Percentiles rank a stretch among this genome's conserved stretches.
phyloP scores from a whole-genome alignment of 2,888 invertebrate species.

The Dinocampus coccinellae region DNA sequence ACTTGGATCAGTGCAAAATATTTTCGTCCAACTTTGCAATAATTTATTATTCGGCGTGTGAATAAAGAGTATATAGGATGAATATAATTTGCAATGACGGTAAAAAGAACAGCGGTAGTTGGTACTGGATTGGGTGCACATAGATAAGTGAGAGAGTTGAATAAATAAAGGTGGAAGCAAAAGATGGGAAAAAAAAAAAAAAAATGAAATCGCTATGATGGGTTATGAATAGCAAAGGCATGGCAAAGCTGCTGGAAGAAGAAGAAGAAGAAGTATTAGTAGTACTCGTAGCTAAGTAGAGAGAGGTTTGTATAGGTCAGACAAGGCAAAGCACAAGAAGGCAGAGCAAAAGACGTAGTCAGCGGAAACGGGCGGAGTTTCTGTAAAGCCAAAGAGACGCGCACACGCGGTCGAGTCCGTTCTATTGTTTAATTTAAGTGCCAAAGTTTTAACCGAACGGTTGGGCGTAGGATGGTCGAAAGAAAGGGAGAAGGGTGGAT shows the following conservation, averaged over 20 bases:
- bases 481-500: no score
- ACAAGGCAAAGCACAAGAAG: conserved; percentile 26
- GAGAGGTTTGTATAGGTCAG: conserved; percentile 11
- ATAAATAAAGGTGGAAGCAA: conserved; percentile 7
- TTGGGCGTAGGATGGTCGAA: not conserved
- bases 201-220: not conserved
- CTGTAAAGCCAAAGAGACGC: conserved; percentile 33
- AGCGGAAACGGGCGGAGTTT: conserved; percentile 35
- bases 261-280: conserved; percentile 2
- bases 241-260: not conserved
- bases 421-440: conserved; percentile 68
- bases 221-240: conserved; percentile 7
- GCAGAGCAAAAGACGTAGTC: conserved; percentile 38
- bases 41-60: not conserved
- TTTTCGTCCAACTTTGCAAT: not conserved
- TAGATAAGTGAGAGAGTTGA: not conserved
- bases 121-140: not conserved
- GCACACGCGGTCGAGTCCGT: conserved; percentile 49
- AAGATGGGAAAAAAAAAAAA: not conserved
- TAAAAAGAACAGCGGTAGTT: not conserved
- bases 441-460: conserved; percentile 63
- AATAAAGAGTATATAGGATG: not conserved
- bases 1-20: not conserved
- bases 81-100: not conserved
- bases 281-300: not conserved